These are phyloP conservation scores for Heliothis peltigera DNA, from an alignment of 2,888 invertebrate species.

Conservation along the genomic window DNA sequence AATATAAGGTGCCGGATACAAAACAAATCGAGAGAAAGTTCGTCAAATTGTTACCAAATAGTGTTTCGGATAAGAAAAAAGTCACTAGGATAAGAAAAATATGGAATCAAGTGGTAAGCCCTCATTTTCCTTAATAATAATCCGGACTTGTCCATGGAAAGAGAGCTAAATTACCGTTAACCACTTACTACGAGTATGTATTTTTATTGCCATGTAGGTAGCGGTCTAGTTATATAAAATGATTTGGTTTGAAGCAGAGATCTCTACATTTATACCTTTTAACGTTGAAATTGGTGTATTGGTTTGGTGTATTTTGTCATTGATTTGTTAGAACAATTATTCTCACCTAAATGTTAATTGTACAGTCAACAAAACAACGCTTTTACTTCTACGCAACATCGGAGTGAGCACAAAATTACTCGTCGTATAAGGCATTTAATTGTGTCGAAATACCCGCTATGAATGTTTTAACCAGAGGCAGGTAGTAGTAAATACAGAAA, in stretches of 20 bases:
- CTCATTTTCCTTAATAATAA: slow-evolving; percentile 1
- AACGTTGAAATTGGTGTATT: not conserved
- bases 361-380: not conserved
- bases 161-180: slow-evolving; percentile 9
- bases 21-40: slow-evolving; percentile 40
- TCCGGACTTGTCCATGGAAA: not conserved
- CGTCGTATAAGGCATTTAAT: too few species aligned
- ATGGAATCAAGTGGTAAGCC: slow-evolving; percentile 52
- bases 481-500: too few species aligned
- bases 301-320: not conserved
- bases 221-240: slow-evolving; percentile 1
- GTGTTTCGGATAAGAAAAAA: slow-evolving; percentile 3
- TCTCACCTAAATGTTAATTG: not conserved
- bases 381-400: not conserved
- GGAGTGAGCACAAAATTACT: not conserved
- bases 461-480: too few species aligned
- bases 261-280: not conserved
- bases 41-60: slow-evolving; percentile 11
- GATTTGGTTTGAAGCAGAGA: not conserved
- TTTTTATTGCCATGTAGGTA: slow-evolving; percentile 34
- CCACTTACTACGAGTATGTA: slow-evolving; percentile 17
- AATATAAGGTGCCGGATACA: not conserved
- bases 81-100: slow-evolving; percentile 15
- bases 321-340: not conserved
- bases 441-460: too few species aligned